phyloP scores from a whole-genome alignment of 2,797 vertebrate genomes.

The Sparidentex hasta region DNA sequence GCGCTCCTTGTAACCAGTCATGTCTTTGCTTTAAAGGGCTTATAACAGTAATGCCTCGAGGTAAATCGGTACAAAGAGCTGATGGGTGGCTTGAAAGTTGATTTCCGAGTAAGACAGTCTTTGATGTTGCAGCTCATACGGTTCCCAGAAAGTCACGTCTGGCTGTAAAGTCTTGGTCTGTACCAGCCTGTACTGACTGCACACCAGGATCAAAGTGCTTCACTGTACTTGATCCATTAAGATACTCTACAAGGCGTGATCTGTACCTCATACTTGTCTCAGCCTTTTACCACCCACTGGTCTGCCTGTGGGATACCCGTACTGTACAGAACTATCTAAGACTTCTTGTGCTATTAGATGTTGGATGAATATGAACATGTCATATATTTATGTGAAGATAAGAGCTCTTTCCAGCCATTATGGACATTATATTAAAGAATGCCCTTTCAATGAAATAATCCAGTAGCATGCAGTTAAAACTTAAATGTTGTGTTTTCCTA shows the following conservation, averaged over 20 bases:
- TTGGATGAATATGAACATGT: constrained; percentile 1
- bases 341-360: background rate
- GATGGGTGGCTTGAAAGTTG: constrained; percentile 50
- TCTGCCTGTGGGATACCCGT: background rate
- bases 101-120: constrained; percentile 47
- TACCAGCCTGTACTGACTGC: constrained; percentile 47
- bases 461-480: background rate
- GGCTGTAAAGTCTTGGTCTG: constrained; percentile 41
- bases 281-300: constrained; percentile 21
- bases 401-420: background rate
- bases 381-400: background rate
- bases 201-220: constrained; percentile 50
- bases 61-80: constrained; percentile 30
- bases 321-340: background rate
- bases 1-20: constrained; percentile 63
- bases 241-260: constrained; percentile 34
- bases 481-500: background rate
- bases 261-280: constrained; percentile 12
- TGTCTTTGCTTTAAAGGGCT: constrained; percentile 62
- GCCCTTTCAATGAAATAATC: background rate
- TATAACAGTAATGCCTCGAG: constrained; percentile 28
- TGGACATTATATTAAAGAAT: constrained; percentile 1
- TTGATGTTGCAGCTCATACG: constrained; percentile 57
- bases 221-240: constrained; percentile 56
- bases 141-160: constrained; percentile 30